A percentile compares a stretch with the other conserved stretches of the same genome.
These are phyloP conservation scores for Zaprionus lachaisei DNA, from an alignment of 1,140 invertebrate genomes.

Conservation along the genomic window DNA sequence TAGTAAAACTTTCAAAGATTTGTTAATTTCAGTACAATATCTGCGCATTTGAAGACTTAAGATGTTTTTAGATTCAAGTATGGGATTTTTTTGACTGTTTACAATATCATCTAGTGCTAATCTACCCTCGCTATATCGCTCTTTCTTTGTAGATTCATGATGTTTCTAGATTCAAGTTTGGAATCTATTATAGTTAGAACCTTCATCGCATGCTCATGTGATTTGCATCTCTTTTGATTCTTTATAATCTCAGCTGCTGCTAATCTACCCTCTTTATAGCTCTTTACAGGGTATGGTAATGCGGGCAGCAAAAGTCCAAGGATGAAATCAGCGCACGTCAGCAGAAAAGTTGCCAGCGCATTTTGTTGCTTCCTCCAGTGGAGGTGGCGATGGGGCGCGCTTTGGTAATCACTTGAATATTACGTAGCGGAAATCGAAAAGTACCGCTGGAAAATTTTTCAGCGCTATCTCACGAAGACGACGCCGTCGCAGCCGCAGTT, in stretches of 20 bases:
- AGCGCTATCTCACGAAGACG: conserved; percentile 62
- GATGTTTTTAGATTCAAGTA: not conserved
- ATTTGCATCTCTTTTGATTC: no score
- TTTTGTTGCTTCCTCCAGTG: conserved; percentile 75
- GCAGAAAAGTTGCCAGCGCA: conserved; percentile 69
- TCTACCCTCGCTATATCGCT: no score
- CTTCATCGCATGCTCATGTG: no score
- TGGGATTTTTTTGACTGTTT: no score
- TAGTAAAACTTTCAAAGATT: not conserved
- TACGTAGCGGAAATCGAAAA: conserved; percentile 83
- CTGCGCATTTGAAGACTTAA: not conserved
- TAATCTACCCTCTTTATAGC: not conserved
- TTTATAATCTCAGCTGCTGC: not conserved
- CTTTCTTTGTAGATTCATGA: no score
- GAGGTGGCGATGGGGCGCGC: conserved; percentile 24
- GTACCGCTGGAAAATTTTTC: conserved; percentile 76
- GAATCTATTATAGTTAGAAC: no score
- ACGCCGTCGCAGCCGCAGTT: conserved; percentile 29
- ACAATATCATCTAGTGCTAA: no score
- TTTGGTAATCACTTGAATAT: conserved; percentile 83
- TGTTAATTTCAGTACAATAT: not conserved
- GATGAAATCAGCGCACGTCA: conserved; percentile 71
- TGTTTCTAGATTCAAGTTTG: no score
- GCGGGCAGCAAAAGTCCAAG: conserved; percentile 47
- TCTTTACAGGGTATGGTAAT: conserved; percentile 52